These are phyloP conservation scores for Balaeniceps rex DNA, from an alignment of 2,113 vertebrate species.

Conservation along the genomic window DNA sequence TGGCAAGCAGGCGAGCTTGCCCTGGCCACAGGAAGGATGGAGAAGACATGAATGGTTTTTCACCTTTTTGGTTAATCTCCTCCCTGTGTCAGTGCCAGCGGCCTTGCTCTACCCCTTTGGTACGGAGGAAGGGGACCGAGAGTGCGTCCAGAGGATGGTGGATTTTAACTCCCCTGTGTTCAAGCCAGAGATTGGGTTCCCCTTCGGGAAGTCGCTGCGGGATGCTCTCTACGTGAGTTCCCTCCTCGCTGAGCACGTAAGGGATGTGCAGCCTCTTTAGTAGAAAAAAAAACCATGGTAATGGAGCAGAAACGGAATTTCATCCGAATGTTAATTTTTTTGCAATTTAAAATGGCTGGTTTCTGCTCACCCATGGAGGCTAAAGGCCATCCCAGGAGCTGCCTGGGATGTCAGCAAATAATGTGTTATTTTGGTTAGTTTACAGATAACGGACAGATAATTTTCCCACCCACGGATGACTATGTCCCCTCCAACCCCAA, in stretches of 20 bases:
- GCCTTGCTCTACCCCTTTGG: conserved; percentile 60
- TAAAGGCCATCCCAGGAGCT: not conserved
- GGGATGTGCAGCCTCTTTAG: not conserved
- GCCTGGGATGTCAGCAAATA: not conserved
- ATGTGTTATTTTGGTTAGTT: conserved; percentile 58
- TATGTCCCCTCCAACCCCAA: conserved; percentile 56
- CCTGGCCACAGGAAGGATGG: not conserved
- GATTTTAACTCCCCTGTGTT: conserved; percentile 71
- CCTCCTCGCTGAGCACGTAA: not conserved
- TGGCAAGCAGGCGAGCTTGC: not conserved
- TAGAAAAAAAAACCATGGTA: not conserved
- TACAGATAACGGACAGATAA: conserved; percentile 79
- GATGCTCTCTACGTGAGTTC: conserved; percentile 69
- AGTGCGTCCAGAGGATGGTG: not conserved
- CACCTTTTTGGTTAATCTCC: not conserved
- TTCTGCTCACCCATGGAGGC: not conserved
- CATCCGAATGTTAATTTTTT: not conserved
- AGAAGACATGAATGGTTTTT: not conserved
- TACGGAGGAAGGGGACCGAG: not conserved
- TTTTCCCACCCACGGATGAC: conserved; percentile 71
- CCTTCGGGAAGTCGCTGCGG: conserved; percentile 61
- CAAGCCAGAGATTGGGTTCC: conserved; percentile 71
- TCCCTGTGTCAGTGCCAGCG: not conserved
- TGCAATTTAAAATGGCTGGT: not conserved
- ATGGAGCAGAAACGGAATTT: not conserved